phyloP scores from a whole-genome alignment of 2,888 invertebrate species.

The Hypsopygia costalis region DNA sequence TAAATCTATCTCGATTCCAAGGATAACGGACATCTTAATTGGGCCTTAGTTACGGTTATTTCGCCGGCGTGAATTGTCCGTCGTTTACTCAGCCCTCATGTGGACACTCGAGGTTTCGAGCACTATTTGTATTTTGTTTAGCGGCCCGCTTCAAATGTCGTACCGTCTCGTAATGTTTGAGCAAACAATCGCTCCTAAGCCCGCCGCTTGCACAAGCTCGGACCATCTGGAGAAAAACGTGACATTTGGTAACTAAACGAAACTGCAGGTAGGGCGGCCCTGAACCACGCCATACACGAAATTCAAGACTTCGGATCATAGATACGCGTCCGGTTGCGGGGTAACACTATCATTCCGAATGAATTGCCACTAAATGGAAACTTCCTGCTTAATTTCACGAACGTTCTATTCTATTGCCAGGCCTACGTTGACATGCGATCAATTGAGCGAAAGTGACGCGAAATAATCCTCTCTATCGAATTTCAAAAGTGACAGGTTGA shows the following conservation, averaged over 20 bases:
- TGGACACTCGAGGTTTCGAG: slow-evolving; percentile 62
- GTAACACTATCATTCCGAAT: slow-evolving; percentile 61
- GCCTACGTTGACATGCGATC: slow-evolving; percentile 67
- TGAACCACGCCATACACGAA: slow-evolving; percentile 40
- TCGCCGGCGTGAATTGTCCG: slow-evolving; percentile 60
- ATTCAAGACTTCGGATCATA: slow-evolving; percentile 53
- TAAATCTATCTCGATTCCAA: slow-evolving; percentile 60
- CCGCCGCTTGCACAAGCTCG: slow-evolving; percentile 66
- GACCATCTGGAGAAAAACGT: slow-evolving; percentile 74
- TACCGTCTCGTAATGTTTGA: slow-evolving; percentile 77
- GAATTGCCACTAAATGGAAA: slow-evolving; percentile 76
- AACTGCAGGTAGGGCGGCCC: slow-evolving; percentile 43
- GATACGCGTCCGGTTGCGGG: slow-evolving; percentile 54
- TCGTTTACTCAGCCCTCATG: slow-evolving; percentile 53
- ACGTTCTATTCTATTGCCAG: slow-evolving; percentile 59
- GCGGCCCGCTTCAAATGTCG: slow-evolving; percentile 77
- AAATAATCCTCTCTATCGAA: slow-evolving; percentile 57
- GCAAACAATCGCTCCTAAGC: slow-evolving; percentile 65
- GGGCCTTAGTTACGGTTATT: slow-evolving; percentile 65
- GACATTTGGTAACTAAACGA: slow-evolving; percentile 61
- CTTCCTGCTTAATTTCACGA: slow-evolving; percentile 75
- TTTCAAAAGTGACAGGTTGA: slow-evolving; percentile 62
- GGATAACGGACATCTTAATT: slow-evolving; percentile 74
- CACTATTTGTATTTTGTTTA: slow-evolving; percentile 76
- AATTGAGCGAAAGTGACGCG: slow-evolving; percentile 71